A percentile compares a stretch with the other conserved stretches of the same genome.
phyloP scores from a whole-genome alignment of 2,888 invertebrate genomes.

The Seira musarum region DNA sequence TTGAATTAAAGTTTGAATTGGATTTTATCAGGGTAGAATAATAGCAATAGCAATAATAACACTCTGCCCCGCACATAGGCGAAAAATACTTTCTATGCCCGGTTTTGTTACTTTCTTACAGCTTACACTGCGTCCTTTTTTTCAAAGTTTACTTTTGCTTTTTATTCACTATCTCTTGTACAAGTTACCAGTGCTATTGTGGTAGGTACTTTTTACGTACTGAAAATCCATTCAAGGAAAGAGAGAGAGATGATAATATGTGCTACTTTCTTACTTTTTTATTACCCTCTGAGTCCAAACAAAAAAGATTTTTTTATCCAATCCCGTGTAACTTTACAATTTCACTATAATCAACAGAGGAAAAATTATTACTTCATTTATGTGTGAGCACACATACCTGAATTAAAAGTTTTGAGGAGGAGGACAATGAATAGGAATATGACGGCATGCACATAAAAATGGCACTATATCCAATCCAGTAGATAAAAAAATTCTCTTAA shows the following conservation, averaged over 20 bases:
- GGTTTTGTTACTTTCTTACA: not conserved
- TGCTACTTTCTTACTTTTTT: constrained; percentile 50
- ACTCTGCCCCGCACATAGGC: not conserved
- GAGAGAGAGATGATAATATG: constrained; percentile 24
- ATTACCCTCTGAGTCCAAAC: constrained; percentile 36
- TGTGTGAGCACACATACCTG: not conserved
- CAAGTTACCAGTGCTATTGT: not conserved
- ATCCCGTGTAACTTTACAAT: constrained; percentile 7
- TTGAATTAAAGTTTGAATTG: constrained; percentile 22
- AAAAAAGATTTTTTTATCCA: constrained; percentile 26
- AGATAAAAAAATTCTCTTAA: no score
- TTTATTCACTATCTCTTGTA: constrained; percentile 10
- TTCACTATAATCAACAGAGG: constrained; percentile 3
- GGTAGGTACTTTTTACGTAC: not conserved
- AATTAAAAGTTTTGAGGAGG: no score
- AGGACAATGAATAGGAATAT: no score
- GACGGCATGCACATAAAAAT: no score
- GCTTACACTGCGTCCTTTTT: not conserved
- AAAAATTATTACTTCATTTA: constrained; percentile 1
- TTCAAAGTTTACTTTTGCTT: constrained; percentile 40
- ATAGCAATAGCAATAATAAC: not conserved
- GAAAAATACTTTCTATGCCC: constrained; percentile 19
- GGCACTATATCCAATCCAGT: no score
- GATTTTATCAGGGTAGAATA: constrained; percentile 11
- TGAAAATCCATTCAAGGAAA: constrained; percentile 1